Conservation (phyloP, 2,888 invertebrate genomes). For the Ichneumoninae sp. region DNA sequence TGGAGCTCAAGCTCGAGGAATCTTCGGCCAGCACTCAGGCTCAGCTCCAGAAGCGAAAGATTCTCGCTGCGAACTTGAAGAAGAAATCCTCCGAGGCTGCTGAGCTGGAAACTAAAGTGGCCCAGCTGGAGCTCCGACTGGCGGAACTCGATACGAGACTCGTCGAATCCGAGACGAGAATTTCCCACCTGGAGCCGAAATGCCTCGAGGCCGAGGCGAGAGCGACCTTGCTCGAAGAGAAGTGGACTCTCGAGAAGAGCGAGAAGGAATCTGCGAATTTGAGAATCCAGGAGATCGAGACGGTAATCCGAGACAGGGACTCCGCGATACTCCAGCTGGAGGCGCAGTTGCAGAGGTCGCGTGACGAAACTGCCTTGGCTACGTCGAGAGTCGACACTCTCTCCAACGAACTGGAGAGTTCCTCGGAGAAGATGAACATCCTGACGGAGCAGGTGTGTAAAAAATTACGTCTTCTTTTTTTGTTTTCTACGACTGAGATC, state of each 20-base stretch:
- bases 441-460: slow-evolving; percentile 66
- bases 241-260: slow-evolving; percentile 74
- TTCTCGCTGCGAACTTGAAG: slow-evolving; percentile 91
- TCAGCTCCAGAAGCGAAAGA: slow-evolving; percentile 91
- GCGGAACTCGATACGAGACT: slow-evolving; percentile 81
- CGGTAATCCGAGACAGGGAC: slow-evolving; percentile 73
- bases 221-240: slow-evolving; percentile 53
- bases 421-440: slow-evolving; percentile 68
- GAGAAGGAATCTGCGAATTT: slow-evolving; percentile 78
- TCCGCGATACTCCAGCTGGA: slow-evolving; percentile 76
- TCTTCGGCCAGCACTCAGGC: slow-evolving; percentile 88
- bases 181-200: slow-evolving; percentile 12
- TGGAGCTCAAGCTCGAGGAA: slow-evolving; percentile 81
- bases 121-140: background rate
- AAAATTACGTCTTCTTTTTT: no score
- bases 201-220: slow-evolving; percentile 13
- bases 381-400: slow-evolving; percentile 66
- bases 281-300: slow-evolving; percentile 74
- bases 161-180: slow-evolving; percentile 68
- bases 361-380: slow-evolving; percentile 62
- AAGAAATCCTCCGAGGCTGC: slow-evolving; percentile 86
- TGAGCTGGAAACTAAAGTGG: slow-evolving; percentile 11
- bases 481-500: no score
- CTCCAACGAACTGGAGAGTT: slow-evolving; percentile 64
- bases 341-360: slow-evolving; percentile 67